Evolutionary conservation across 2,113 vertebrate species (phyloP), one percentile per base, ranked within the genome.

Genomic region (Asarcornis scutulata): DNA sequence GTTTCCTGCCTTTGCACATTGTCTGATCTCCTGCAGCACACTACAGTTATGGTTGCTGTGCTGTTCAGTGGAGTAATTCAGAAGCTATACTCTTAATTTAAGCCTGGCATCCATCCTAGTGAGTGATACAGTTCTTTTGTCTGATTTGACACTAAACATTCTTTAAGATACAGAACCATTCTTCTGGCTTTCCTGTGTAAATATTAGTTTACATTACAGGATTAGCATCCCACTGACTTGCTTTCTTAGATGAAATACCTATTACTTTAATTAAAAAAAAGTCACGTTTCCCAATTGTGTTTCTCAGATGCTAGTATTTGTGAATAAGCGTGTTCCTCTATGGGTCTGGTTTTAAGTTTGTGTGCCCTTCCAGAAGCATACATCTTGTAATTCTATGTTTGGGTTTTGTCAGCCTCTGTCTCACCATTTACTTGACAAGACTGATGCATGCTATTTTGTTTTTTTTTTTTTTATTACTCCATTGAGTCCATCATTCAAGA

Each of bases 1-100:
- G 74, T 20, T 95, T 92, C 81, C 91, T 92, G 81, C 60, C 81
- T 85, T 38, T 86, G 87, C 59, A 86, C 69, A 78, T 58, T 82
- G 66, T 78, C 75, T 90, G 66, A 83, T 86, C 83, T 89, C 64
- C n/a, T 56, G 73, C 52, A 69, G 62, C 88, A 88, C 36, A 9
- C 58, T 13, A 29, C 6, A 53, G 68, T 34, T 69, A 80, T 0
- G 3, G 64, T 7, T 59, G 60, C 40, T 86, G 36, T 84, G 52
- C 56, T 62, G 62, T 29, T 79, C 53, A 73, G 23, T 23, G 69
- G 38, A 12, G 1, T 27, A 14, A 76, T 86, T 68, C 48, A 80
- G 58, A 80, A 83, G n/a, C 40, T 76, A 7, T 48, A 13, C 44
- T 76, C 38, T 46, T 50, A 66, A 26, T 44, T 76, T 69, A 82